Conservation (phyloP, 2,888 invertebrate species). For the Lacanobia wlatinum region DNA sequence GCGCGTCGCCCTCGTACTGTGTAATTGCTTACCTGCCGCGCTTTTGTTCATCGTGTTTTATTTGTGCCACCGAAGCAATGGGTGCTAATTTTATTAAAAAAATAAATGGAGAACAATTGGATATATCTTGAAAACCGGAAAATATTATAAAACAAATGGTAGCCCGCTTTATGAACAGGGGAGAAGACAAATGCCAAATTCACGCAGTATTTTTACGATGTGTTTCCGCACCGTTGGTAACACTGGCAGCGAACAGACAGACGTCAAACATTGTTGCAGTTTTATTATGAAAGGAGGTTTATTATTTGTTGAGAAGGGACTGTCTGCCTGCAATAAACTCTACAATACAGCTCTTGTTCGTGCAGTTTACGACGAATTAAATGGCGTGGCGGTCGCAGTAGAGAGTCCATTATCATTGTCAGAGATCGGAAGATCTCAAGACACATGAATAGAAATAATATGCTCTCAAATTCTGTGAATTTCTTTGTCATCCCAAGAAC, state of each 20-base stretch:
- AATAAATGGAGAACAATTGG: neutral
- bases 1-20: conserved; percentile 10
- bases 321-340: conserved; percentile 34
- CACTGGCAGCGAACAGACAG: conserved; percentile 7
- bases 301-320: conserved; percentile 30
- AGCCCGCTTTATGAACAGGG: too few species aligned
- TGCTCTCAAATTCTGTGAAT: neutral
- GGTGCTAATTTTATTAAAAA: conserved; percentile 16
- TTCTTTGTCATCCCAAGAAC: neutral
- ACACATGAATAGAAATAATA: neutral
- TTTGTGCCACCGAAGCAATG: conserved; percentile 7
- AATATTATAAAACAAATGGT: neutral
- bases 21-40: conserved; percentile 46
- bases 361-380: conserved; percentile 27
- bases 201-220: conserved; percentile 11
- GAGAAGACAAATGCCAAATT: neutral
- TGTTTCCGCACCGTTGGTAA: neutral
- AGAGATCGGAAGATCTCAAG: neutral
- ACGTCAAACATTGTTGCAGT: conserved; percentile 31
- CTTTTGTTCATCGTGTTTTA: conserved; percentile 33
- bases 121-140: neutral
- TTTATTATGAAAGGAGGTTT: conserved; percentile 42
- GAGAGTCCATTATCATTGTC: neutral
- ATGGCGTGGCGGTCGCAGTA: conserved; percentile 3
- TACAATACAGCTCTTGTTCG: conserved; percentile 1